Base-by-base conservation (phyloP, 2,113 vertebrate species). In the Nerophis ophidion region DNA sequence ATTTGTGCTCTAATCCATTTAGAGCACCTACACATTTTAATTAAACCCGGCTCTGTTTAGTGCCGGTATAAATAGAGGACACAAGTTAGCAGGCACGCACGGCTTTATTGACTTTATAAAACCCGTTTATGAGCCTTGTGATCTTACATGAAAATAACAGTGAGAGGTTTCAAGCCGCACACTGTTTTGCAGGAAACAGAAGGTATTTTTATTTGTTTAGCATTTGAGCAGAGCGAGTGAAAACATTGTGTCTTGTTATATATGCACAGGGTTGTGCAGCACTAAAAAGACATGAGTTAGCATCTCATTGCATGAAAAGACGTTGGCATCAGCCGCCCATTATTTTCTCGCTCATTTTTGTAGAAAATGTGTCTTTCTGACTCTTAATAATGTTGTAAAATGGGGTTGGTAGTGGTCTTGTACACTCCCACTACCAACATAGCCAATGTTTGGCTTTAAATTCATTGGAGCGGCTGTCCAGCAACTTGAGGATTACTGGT, bases 81-180 rank as follows among this genome's bases (percentile, higher is more conserved):
- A 70, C 71, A 52, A 53, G 61, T 73, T 78, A 68, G 76, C 66
- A 78, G 66, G 69, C 78, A 72, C 64, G 72, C 60, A 66, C 75
- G 54, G 65, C 70, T 68, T 74, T 74, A 86, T 75, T 81, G 73
- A 76, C 79, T 75, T 65, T 66, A 73, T 80, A 84, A 86, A 83
- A 75, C 15, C 55, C 46, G 57, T 84, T 84, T 84, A 81, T 74
- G 75, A 77, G 71, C 50, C 70, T 67, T 74, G 61, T 86, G 72
- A 83, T 80, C 72, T 68, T 71, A 61, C 61, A 76, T 76, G 66
- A 66, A 80, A 83, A 83, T 76, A 80, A 76, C 65, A 72, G 48
- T 58, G 36, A 52, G 53, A 66, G 47, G 45, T 58, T 67, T 66
- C 17, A 36, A 56, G 73, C 58, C 70, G 68, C 64, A 71, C 75